A percentile compares a stretch with the other conserved stretches of the same genome.
phyloP scores from a whole-genome alignment of 2,797 vertebrate genomes.

The Telmatherina bonti region DNA sequence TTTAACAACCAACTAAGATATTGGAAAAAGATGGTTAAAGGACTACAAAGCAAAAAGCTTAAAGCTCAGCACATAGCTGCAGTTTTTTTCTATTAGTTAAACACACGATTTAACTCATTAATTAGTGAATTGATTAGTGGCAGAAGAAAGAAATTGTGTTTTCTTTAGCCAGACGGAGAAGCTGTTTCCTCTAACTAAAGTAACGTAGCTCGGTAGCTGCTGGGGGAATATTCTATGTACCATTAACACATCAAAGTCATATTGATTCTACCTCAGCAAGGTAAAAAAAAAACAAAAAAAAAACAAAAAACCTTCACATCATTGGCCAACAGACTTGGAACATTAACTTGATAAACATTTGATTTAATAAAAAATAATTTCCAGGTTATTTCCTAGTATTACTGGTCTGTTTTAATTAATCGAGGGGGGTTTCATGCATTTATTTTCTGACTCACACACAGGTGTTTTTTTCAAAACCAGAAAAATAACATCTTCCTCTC shows the following conservation, averaged over 20 bases:
- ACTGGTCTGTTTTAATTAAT: too few species aligned
- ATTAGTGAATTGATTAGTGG: not conserved
- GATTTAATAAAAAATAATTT: not conserved
- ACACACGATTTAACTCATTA: too few species aligned
- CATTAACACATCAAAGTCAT: not conserved
- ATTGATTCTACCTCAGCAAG: not conserved
- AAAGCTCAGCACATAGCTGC: not conserved
- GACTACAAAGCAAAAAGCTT: not conserved
- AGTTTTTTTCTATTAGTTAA: too few species aligned
- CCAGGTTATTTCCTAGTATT: not conserved
- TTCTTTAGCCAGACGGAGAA: not conserved
- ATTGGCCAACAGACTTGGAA: not conserved
- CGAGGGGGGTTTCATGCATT: not conserved
- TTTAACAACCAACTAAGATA: not conserved
- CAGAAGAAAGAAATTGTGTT: not conserved
- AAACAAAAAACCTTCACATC: too few species aligned
- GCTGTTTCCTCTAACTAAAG: not conserved
- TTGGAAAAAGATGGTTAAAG: not conserved
- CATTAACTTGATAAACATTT: slow-evolving; percentile 6
- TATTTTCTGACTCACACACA: not conserved
- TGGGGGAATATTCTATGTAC: not conserved
- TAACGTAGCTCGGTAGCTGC: not conserved
- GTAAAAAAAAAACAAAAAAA: not conserved
- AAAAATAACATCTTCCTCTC: slow-evolving; percentile 6
- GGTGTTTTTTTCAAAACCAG: slow-evolving; percentile 12